These are phyloP conservation scores for Danio choprae DNA, from an alignment of 2,797 vertebrate species.

Conservation along the genomic window DNA sequence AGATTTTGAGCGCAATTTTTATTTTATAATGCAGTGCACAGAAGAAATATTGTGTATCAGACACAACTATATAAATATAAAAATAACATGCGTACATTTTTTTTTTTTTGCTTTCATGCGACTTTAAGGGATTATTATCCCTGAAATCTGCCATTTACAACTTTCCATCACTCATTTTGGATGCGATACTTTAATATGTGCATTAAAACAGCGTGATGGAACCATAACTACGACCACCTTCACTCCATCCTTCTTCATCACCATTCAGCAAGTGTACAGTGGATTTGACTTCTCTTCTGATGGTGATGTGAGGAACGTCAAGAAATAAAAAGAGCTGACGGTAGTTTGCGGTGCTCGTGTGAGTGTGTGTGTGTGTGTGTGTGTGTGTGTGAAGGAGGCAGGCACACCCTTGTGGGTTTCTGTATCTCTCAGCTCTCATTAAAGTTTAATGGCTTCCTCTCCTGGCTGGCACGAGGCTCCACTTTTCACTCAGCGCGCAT, in stretches of 20 bases:
- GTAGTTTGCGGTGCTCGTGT: conserved; percentile 20
- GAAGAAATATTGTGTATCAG: no score
- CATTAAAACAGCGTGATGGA: no score
- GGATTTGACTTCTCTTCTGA: conserved; percentile 28
- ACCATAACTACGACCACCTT: neutral
- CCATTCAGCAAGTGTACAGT: conserved; percentile 19
- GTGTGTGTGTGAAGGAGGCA: conserved; percentile 63
- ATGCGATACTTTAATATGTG: no score
- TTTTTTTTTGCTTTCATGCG: no score
- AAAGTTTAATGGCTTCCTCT: conserved; percentile 91
- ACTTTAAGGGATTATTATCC: no score
- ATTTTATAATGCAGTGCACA: no score
- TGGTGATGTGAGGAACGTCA: conserved; percentile 24
- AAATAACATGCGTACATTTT: no score
- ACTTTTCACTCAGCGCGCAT: conserved; percentile 71
- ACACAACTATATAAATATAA: no score
- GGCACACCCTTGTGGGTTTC: conserved; percentile 86
- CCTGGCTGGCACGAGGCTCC: conserved; percentile 76
- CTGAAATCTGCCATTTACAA: no score
- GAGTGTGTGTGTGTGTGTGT: conserved; percentile 50
- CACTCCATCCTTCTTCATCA: conserved; percentile 2
- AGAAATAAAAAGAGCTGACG: conserved; percentile 64
- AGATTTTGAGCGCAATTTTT: no score
- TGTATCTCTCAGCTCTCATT: conserved; percentile 85
- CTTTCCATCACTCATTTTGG: no score